Percentiles rank a stretch among this genome's conserved stretches.
These are phyloP conservation scores for Pinna nobilis DNA, from an alignment of 1,140 invertebrate species.

Conservation along the genomic window DNA sequence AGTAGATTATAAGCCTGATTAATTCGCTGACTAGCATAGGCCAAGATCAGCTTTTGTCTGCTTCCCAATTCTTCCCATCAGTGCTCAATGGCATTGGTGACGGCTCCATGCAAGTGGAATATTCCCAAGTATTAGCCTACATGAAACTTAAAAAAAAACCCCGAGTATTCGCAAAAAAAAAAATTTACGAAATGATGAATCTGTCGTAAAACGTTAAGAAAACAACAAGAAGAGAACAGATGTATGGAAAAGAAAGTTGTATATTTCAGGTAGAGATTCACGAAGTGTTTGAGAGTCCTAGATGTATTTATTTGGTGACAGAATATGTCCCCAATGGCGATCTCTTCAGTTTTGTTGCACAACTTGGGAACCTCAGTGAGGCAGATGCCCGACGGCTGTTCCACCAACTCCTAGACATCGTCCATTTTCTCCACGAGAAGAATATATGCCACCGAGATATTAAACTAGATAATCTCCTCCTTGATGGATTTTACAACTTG, in stretches of 20 bases:
- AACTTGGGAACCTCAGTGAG: conserved; percentile 44
- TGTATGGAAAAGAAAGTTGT: neutral
- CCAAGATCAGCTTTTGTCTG: too few species aligned
- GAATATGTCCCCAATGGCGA: conserved; percentile 89
- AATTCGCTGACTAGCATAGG: too few species aligned
- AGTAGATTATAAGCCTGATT: too few species aligned
- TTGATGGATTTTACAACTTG: conserved; percentile 58
- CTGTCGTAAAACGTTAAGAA: neutral
- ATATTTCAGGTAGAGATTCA: conserved; percentile 36
- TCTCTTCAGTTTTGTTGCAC: conserved; percentile 83
- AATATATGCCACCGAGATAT: conserved; percentile 82
- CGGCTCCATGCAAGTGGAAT: too few species aligned
- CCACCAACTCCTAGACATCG: conserved; percentile 81
- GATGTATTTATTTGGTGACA: conserved; percentile 90
- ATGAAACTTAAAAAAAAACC: neutral
- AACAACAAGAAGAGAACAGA: neutral
- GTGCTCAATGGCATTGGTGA: too few species aligned
- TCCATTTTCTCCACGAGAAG: conserved; percentile 76
- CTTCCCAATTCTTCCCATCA: too few species aligned
- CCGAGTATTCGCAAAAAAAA: neutral
- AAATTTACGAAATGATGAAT: neutral
- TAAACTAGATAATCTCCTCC: conserved; percentile 65
- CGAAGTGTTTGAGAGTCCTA: conserved; percentile 77
- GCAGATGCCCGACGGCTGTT: conserved; percentile 76
- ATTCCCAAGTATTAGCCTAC: neutral